phyloP scores from a whole-genome alignment of 2,888 invertebrate species.

The Octonoba sinensis region DNA sequence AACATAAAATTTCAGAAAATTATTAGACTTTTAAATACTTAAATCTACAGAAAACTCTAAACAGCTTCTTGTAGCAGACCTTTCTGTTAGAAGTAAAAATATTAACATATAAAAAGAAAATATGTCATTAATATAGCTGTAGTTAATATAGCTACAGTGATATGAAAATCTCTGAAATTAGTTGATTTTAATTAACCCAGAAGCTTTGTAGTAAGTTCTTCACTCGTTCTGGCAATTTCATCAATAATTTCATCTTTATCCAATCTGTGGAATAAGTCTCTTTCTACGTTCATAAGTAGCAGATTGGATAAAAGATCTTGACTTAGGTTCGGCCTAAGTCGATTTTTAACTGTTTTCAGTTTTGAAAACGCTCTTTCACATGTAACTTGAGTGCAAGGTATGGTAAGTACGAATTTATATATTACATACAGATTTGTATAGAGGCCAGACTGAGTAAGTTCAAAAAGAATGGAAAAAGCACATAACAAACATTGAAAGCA shows the following conservation, averaged over 20 bases:
- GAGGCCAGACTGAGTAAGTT: background rate
- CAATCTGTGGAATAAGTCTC: background rate
- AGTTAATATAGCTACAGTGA: background rate
- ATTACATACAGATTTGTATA: constrained; percentile 4
- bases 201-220: constrained; percentile 12
- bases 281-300: constrained; percentile 10
- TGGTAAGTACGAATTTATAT: constrained; percentile 9
- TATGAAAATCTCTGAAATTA: background rate
- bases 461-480: constrained; percentile 5
- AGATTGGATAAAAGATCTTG: constrained; percentile 11
- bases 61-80: too few relatives aligned
- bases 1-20: too few relatives aligned
- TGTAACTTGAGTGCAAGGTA: constrained; percentile 8
- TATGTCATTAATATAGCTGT: too few relatives aligned
- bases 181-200: background rate
- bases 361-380: constrained; percentile 7
- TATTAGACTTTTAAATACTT: too few relatives aligned
- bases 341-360: constrained; percentile 10
- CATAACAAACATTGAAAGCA: constrained; percentile 3
- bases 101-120: too few relatives aligned
- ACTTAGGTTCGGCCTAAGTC: constrained; percentile 4
- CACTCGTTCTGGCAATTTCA: constrained; percentile 6
- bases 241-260: constrained; percentile 2
- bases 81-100: too few relatives aligned
- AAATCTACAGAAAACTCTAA: too few relatives aligned